Conservation (phyloP, 2,888 invertebrate genomes). For the Lissonota sp. region DNA sequence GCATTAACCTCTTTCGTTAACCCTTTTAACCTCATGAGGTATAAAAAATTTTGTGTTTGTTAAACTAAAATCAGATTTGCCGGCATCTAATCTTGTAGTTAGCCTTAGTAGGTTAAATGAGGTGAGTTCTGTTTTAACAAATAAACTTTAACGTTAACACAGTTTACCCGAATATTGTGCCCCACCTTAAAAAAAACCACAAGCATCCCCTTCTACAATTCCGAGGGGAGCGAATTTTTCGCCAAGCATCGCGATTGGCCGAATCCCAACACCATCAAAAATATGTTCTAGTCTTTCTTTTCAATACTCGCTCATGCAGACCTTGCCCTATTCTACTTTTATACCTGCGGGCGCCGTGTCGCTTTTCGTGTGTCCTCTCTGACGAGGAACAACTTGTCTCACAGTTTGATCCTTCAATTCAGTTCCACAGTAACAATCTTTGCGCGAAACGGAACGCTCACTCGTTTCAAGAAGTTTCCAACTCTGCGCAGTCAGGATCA, state of each 20-base stretch:
- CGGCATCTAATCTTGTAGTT: too few species aligned
- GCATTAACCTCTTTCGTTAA: too few species aligned
- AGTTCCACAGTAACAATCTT: too few species aligned
- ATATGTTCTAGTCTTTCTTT: conserved; percentile 21
- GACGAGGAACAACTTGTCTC: too few species aligned
- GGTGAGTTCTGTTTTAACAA: not conserved
- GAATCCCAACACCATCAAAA: not conserved
- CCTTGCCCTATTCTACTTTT: conserved; percentile 13
- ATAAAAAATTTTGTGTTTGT: too few species aligned
- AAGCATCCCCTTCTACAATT: conserved; percentile 9
- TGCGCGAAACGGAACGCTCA: too few species aligned
- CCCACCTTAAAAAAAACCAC: not conserved
- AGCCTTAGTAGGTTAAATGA: not conserved
- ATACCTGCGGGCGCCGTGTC: not conserved
- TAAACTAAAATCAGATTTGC: too few species aligned
- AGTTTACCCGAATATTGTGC: not conserved
- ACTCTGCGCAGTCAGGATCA: too few species aligned
- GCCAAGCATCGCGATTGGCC: conserved; percentile 22
- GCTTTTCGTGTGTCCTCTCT: not conserved
- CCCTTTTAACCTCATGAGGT: too few species aligned
- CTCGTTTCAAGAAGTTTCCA: too few species aligned
- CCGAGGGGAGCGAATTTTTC: not conserved
- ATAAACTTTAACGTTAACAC: too few species aligned
- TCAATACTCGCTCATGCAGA: conserved; percentile 25
- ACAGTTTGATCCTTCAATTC: too few species aligned